Evolutionary conservation across 2,888 invertebrate genomes (phyloP).

Genomic region (Leptopterna dolabrata): DNA sequence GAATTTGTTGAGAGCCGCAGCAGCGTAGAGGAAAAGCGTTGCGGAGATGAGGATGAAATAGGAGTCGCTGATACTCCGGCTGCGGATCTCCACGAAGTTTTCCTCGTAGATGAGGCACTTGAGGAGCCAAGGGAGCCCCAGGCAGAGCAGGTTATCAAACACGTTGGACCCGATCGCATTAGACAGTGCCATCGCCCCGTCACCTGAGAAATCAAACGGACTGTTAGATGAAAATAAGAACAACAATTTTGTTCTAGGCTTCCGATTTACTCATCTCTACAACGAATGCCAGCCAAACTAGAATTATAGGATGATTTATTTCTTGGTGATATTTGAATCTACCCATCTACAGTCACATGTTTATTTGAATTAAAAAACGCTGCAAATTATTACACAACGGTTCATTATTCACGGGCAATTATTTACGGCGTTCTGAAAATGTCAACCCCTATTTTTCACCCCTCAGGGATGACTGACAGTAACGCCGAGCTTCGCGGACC

Average conservation of each 20-base stretch:
- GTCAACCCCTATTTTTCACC: too few species aligned
- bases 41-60: constrained; percentile 89
- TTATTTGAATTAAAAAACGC: too few species aligned
- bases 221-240: too few species aligned
- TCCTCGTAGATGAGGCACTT: constrained; percentile 72
- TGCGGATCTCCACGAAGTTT: constrained; percentile 88
- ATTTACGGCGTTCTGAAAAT: too few species aligned
- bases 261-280: background rate
- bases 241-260: background rate
- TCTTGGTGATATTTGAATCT: too few species aligned
- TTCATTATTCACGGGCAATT: too few species aligned
- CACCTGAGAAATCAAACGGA: constrained; percentile 72
- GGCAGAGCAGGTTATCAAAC: constrained; percentile 87
- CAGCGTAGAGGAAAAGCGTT: constrained; percentile 82
- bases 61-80: constrained; percentile 89
- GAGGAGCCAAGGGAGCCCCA: constrained; percentile 90
- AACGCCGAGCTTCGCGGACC: too few species aligned
- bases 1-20: constrained; percentile 88
- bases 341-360: too few species aligned
- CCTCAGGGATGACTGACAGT: too few species aligned
- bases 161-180: constrained; percentile 92
- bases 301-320: too few species aligned
- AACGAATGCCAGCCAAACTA: background rate
- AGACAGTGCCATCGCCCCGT: constrained; percentile 91
- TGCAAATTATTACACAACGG: too few species aligned